Percentiles rank a stretch among this genome's conserved stretches.
These are phyloP conservation scores for Parotia lawesii DNA, from an alignment of 2,113 vertebrate genomes.

Conservation along the genomic window DNA sequence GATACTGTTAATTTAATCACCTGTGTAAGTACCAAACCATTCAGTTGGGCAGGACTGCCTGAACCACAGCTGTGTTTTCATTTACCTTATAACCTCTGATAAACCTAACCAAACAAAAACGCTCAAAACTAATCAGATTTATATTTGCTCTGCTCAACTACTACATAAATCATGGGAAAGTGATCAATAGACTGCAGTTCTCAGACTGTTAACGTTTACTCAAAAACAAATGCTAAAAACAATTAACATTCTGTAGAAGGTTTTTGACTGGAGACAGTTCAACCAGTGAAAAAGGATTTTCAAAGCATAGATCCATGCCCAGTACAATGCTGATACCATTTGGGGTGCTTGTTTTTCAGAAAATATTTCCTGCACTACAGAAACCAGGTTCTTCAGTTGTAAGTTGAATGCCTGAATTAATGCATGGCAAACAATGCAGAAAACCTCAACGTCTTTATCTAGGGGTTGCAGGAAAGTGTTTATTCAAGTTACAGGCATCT, in stretches of 20 bases:
- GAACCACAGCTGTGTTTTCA: background rate
- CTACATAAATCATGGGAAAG: background rate
- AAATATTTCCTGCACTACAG: background rate
- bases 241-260: background rate
- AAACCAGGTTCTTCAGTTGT: background rate
- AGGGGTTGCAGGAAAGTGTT: background rate
- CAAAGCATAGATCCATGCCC: background rate
- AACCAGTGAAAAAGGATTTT: background rate
- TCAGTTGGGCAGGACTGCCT: background rate
- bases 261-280: background rate
- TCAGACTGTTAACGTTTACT: background rate
- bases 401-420: slow-evolving; percentile 41
- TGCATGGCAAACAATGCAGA: background rate
- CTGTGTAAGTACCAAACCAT: background rate
- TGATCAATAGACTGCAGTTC: background rate
- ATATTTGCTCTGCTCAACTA: background rate
- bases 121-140: background rate
- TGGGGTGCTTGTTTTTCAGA: background rate
- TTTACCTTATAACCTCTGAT: background rate
- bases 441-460: background rate
- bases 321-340: background rate
- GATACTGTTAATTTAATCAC: background rate
- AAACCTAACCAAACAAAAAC: background rate
- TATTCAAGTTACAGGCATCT: background rate
- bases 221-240: background rate